These are phyloP conservation scores for Apamea monoglypha DNA, from an alignment of 2,888 invertebrate species.

Conservation along the genomic window DNA sequence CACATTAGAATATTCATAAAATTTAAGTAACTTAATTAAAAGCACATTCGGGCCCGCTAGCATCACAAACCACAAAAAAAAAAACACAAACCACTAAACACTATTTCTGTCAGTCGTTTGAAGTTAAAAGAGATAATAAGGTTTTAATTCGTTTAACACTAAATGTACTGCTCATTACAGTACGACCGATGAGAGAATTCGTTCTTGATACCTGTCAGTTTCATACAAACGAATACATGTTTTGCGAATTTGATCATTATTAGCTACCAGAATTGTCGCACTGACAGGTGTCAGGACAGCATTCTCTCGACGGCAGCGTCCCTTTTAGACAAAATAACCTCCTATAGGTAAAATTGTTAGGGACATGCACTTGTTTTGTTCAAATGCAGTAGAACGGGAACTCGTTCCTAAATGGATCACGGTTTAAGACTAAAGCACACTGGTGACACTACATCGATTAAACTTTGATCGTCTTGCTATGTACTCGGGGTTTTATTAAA, in stretches of 20 bases:
- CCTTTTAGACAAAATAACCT: slow-evolving; percentile 12
- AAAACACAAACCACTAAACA: no score
- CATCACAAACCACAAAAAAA: not conserved
- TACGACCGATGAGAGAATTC: no score
- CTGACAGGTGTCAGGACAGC: not conserved
- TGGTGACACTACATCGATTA: slow-evolving; percentile 44
- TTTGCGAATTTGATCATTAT: no score
- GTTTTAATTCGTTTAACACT: not conserved
- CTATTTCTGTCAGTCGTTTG: not conserved
- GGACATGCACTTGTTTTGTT: slow-evolving; percentile 51
- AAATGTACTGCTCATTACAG: not conserved
- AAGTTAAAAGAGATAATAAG: not conserved
- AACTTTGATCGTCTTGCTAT: slow-evolving; percentile 48
- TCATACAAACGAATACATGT: no score
- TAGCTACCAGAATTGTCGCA: not conserved
- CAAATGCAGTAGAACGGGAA: slow-evolving; percentile 45
- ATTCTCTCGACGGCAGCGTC: not conserved
- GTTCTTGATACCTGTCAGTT: no score
- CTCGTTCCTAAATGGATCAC: slow-evolving; percentile 59
- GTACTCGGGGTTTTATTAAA: slow-evolving; percentile 38
- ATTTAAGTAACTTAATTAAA: slow-evolving; percentile 14
- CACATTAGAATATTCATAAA: not conserved
- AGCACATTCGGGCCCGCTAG: not conserved
- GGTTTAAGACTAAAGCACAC: slow-evolving; percentile 53
- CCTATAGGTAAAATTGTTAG: slow-evolving; percentile 14